Evolutionary conservation across 2,113 vertebrate species (phyloP).

Genomic region (Bubo blakistoni): DNA sequence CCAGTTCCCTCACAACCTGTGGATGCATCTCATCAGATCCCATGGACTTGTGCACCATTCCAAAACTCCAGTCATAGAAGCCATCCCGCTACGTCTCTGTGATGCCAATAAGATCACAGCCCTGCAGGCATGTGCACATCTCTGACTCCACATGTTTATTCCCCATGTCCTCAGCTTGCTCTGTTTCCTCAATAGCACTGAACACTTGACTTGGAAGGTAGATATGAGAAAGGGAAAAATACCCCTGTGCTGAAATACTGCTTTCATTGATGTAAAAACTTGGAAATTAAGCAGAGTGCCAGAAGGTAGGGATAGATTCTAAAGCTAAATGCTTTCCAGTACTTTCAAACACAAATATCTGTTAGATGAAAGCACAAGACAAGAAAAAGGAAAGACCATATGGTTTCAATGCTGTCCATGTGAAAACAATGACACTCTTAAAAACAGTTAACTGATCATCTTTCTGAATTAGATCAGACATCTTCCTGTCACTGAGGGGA

Average conservation of each 20-base stretch:
- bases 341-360: slow-evolving; percentile 70
- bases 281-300: slow-evolving; percentile 62
- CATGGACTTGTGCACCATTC: too few relatives aligned
- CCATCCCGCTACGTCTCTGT: too few relatives aligned
- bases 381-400: slow-evolving; percentile 65
- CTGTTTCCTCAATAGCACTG: neutral
- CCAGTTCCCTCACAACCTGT: too few relatives aligned
- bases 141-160: too few relatives aligned
- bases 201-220: slow-evolving; percentile 23
- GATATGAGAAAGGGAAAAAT: neutral
- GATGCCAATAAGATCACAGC: too few relatives aligned
- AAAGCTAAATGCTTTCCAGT: slow-evolving; percentile 65
- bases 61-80: too few relatives aligned
- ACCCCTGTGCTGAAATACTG: slow-evolving; percentile 14
- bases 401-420: slow-evolving; percentile 63
- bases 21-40: too few relatives aligned
- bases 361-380: slow-evolving; percentile 65
- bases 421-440: slow-evolving; percentile 64
- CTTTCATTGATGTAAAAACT: slow-evolving; percentile 46
- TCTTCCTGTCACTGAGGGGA: slow-evolving; percentile 50
- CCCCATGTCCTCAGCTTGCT: neutral
- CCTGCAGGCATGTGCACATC: too few relatives aligned
- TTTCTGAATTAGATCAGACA: slow-evolving; percentile 46
- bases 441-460: slow-evolving; percentile 56
- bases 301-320: slow-evolving; percentile 64